phyloP scores from a whole-genome alignment of 1,140 invertebrate genomes.

The Trichomalopsis sarcophagae region DNA sequence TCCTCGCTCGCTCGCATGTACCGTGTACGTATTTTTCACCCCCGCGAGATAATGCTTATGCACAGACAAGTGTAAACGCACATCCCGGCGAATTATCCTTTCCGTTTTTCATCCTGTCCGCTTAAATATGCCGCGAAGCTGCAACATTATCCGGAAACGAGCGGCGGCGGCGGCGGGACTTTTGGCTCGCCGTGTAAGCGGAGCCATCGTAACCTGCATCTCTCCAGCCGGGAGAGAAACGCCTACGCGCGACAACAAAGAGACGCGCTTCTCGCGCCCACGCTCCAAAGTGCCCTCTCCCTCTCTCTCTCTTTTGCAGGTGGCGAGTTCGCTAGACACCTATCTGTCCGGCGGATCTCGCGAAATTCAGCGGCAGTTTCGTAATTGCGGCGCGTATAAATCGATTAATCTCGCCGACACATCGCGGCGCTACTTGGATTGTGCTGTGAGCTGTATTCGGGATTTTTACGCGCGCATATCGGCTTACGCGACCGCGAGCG shows the following conservation, averaged over 20 bases:
- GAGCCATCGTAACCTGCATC: not conserved
- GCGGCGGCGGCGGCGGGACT: not conserved
- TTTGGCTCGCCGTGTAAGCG: not conserved
- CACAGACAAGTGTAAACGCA: not conserved
- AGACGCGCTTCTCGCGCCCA: not conserved
- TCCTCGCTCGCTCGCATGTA: not conserved
- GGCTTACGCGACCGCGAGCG: not conserved
- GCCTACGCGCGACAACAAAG: conserved; percentile 29
- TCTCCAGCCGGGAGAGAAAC: not conserved
- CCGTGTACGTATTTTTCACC: not conserved
- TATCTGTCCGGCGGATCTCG: conserved; percentile 27
- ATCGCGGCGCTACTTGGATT: conserved; percentile 15
- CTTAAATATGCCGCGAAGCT: not conserved
- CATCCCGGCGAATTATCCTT: not conserved
- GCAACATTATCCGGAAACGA: conserved; percentile 34
- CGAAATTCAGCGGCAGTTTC: conserved; percentile 26
- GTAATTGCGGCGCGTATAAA: conserved; percentile 30
- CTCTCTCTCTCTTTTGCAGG: not conserved
- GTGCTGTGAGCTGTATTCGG: not conserved
- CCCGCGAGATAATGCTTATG: not conserved
- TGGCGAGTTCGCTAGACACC: not conserved
- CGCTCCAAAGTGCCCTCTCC: not conserved
- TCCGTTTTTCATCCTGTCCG: conserved; percentile 10
- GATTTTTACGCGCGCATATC: conserved; percentile 28
- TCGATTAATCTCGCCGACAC: conserved; percentile 26